Percentiles rank a stretch among this genome's conserved stretches.
Conservation (phyloP, 23 tunicate genomes). For the Halocynthia roretzi region DNA sequence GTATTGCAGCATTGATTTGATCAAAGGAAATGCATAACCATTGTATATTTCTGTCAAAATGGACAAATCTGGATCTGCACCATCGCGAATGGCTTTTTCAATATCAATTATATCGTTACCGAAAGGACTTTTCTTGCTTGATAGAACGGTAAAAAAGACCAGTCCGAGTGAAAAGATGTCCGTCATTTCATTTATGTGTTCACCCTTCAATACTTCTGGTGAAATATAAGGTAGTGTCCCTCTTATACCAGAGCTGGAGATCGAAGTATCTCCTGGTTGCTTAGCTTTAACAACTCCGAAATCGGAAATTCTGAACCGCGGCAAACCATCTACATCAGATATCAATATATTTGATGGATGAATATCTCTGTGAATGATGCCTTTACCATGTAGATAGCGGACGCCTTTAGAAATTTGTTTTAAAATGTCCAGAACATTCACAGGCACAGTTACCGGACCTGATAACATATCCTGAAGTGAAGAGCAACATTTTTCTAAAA, state of each 20-base stretch:
- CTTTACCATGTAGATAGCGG: not conserved
- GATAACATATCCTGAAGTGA: not conserved
- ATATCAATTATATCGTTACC: not conserved
- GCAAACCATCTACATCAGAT: not conserved
- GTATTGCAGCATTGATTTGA: too few species aligned
- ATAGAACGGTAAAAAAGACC: not conserved
- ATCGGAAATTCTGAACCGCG: not conserved
- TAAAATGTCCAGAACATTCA: not conserved
- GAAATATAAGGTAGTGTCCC: not conserved
- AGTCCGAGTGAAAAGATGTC: constrained; percentile 4
- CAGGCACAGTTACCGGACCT: not conserved
- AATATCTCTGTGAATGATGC: not conserved
- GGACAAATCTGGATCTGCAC: not conserved
- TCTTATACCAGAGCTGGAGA: not conserved
- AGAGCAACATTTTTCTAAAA: not conserved
- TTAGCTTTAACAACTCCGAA: not conserved
- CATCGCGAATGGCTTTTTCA: not conserved
- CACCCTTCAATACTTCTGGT: not conserved
- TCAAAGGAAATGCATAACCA: too few species aligned
- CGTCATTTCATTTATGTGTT: not conserved
- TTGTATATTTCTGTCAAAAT: too few species aligned
- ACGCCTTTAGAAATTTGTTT: not conserved
- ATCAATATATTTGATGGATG: constrained; percentile 3
- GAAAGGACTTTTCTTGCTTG: not conserved
- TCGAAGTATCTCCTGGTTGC: not conserved